Percentiles rank a stretch among this genome's conserved stretches.
Conservation (phyloP, 2,888 invertebrate genomes). For the Epirrhoe tristata region DNA sequence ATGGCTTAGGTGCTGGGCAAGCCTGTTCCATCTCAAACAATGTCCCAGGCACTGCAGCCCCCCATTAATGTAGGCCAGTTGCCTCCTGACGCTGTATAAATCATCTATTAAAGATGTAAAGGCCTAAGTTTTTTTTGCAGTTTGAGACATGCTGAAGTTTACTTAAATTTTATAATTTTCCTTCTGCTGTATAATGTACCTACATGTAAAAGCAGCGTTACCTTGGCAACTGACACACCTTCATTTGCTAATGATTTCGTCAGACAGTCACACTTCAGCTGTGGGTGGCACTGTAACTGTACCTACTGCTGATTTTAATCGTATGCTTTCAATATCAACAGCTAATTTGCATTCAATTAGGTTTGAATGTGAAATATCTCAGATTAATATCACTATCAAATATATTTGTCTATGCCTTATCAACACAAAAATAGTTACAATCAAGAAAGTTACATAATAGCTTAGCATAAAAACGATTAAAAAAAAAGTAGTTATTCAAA, state of each 20-base stretch:
- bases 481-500: too few relatives aligned
- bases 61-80: too few relatives aligned
- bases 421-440: not conserved
- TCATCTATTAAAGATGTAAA: too few relatives aligned
- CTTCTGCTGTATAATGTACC: too few relatives aligned
- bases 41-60: too few relatives aligned
- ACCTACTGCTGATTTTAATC: constrained; percentile 19
- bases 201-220: constrained; percentile 25
- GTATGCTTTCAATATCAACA: constrained; percentile 15
- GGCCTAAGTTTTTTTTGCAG: too few relatives aligned
- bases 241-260: constrained; percentile 38
- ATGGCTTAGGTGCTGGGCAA: too few relatives aligned
- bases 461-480: not conserved
- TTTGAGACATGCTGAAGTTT: too few relatives aligned
- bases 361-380: constrained; percentile 9
- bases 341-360: constrained; percentile 15
- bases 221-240: constrained; percentile 37
- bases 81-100: too few relatives aligned
- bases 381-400: constrained; percentile 5
- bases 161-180: too few relatives aligned
- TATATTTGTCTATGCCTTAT: not conserved
- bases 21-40: too few relatives aligned
- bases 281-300: constrained; percentile 33
- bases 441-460: not conserved
- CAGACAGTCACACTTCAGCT: constrained; percentile 31